Conservation (phyloP, 2,888 invertebrate genomes). For the Ctenicera cuprea region DNA sequence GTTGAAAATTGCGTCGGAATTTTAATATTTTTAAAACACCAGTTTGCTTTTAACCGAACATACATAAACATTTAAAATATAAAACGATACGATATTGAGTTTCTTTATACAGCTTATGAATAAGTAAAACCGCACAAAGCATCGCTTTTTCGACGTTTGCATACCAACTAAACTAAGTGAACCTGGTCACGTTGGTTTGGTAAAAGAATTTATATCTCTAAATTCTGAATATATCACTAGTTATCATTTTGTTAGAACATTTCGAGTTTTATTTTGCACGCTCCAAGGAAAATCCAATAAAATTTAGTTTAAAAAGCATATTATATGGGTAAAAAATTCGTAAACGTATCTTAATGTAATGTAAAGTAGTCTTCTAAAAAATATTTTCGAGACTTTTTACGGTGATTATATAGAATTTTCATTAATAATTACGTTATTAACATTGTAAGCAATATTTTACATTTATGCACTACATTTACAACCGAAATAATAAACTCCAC, state of each 20-base stretch:
- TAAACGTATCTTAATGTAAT: neutral
- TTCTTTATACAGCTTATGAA: constrained; percentile 7
- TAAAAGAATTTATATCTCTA: constrained; percentile 3
- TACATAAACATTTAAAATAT: constrained; percentile 29
- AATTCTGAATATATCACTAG: constrained; percentile 4
- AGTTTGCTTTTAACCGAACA: constrained; percentile 22
- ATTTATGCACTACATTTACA: constrained; percentile 20
- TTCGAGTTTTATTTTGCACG: no score
- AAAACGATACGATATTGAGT: constrained; percentile 16
- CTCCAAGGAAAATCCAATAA: no score
- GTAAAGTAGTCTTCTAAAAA: neutral
- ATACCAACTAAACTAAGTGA: constrained; percentile 1
- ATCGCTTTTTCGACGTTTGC: constrained; percentile 8
- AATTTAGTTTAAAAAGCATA: no score
- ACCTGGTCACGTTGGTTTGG: neutral
- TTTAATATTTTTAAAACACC: constrained; percentile 30
- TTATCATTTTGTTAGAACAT: no score
- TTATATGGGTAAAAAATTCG: no score
- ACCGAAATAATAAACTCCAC: constrained; percentile 31
- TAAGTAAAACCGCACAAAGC: constrained; percentile 22
- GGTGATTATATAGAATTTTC: neutral
- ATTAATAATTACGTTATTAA: neutral
- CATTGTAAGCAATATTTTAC: constrained; percentile 12
- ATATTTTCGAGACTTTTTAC: neutral
- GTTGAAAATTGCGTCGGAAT: constrained; percentile 19